A percentile compares a stretch with the other conserved stretches of the same genome.
phyloP scores from a whole-genome alignment of 2,113 vertebrate species.

The Elaphurus davidianus region DNA sequence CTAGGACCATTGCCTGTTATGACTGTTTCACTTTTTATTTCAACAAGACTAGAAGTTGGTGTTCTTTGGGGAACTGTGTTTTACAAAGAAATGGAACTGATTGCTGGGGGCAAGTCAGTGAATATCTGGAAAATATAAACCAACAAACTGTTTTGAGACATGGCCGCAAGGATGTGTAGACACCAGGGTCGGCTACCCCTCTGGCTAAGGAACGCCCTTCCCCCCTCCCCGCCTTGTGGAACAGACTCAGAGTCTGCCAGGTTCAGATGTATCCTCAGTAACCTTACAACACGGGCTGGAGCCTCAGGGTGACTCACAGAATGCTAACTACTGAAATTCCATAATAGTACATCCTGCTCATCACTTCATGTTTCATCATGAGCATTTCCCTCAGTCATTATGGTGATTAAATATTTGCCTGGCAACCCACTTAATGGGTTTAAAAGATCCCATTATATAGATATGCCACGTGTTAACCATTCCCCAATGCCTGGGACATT shows the following conservation, averaged over 20 bases:
- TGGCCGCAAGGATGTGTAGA: rapidly evolving
- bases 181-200: rapidly evolving
- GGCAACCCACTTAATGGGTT: not conserved
- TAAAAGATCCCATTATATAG: not conserved
- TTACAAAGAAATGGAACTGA: not conserved
- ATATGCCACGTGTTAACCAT: rapidly evolving
- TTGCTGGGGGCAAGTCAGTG: not conserved
- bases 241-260: not conserved
- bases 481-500: not conserved
- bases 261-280: not conserved
- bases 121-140: not conserved
- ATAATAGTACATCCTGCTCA: not conserved
- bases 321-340: not conserved
- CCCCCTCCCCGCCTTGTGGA: rapidly evolving
- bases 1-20: not conserved
- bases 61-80: not conserved
- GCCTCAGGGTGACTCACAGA: not conserved
- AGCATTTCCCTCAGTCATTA: not conserved
- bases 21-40: not conserved
- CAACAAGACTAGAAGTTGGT: not conserved
- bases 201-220: rapidly evolving
- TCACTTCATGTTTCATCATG: too few relatives aligned
- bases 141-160: not conserved
- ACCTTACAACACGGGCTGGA: rapidly evolving
- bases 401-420: not conserved